phyloP scores from a whole-genome alignment of 2,888 invertebrate species.

The Harpagoxenus sublaevis region DNA sequence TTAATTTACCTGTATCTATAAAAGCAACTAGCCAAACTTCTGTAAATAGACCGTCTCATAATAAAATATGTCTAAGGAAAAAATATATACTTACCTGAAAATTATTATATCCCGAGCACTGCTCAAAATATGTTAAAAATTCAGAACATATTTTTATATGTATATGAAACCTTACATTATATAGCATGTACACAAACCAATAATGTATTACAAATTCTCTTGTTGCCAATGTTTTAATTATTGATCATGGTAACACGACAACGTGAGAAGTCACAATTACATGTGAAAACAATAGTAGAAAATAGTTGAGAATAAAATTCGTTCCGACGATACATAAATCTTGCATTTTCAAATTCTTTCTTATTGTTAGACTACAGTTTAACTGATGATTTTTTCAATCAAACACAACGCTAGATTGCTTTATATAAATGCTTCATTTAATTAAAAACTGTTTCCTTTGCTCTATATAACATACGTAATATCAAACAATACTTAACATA shows the following conservation, averaged over 20 bases:
- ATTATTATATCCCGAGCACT: not conserved
- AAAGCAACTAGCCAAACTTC: slow-evolving; percentile 82
- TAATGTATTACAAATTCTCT: slow-evolving; percentile 52
- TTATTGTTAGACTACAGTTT: not conserved
- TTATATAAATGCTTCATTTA: slow-evolving; percentile 28
- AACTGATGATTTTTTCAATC: slow-evolving; percentile 2
- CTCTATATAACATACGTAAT: slow-evolving; percentile 45
- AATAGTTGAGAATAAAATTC: not conserved
- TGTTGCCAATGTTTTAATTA: slow-evolving; percentile 14
- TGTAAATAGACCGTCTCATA: slow-evolving; percentile 84
- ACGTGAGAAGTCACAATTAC: not conserved
- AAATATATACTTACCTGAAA: slow-evolving; percentile 38
- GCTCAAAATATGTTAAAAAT: not conserved
- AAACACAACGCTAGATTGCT: not conserved
- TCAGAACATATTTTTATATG: slow-evolving; percentile 43
- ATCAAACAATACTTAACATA: slow-evolving; percentile 51
- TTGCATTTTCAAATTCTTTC: not conserved
- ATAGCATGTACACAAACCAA: slow-evolving; percentile 62
- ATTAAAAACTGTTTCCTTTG: slow-evolving; percentile 20
- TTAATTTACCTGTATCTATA: slow-evolving; percentile 73
- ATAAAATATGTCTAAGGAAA: slow-evolving; percentile 78
- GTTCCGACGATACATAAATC: not conserved
- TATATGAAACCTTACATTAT: slow-evolving; percentile 64
- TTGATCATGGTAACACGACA: not conserved
- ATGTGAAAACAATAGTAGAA: not conserved